Percentiles rank a stretch among this genome's conserved stretches.
Evolutionary conservation across 2,888 invertebrate genomes (phyloP).

Genomic region (Syrista parreyssii): DNA sequence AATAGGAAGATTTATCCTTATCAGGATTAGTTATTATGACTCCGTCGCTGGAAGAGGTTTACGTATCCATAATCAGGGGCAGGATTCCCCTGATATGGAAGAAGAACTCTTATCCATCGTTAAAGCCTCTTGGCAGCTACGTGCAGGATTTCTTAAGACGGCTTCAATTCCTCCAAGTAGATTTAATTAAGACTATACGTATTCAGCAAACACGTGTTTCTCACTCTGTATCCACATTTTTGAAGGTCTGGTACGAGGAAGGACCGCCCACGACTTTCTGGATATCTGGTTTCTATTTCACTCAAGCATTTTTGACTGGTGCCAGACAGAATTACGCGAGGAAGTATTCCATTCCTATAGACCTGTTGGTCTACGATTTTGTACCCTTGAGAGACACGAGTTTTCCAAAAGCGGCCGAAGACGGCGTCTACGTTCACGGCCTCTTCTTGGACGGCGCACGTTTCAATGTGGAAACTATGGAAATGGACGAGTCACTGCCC

Average conservation of each 20-base stretch:
- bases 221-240: conserved; percentile 16
- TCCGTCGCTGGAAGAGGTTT: conserved; percentile 85
- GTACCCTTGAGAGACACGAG: conserved; percentile 73
- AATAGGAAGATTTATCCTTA: conserved; percentile 16
- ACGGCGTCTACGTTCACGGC: conserved; percentile 83
- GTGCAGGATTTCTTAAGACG: conserved; percentile 85
- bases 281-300: conserved; percentile 95
- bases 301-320: conserved; percentile 95
- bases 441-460: conserved; percentile 91
- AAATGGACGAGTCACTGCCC: conserved; percentile 83
- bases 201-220: conserved; percentile 5
- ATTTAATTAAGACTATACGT: conserved; percentile 10
- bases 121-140: conserved; percentile 91
- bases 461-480: conserved; percentile 78
- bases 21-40: conserved; percentile 89
- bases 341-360: conserved; percentile 92
- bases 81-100: conserved; percentile 89
- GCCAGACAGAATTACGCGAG: conserved; percentile 94
- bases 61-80: conserved; percentile 84
- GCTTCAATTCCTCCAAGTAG: conserved; percentile 86
- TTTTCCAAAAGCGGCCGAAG: conserved; percentile 71
- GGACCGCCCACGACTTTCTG: conserved; percentile 89
- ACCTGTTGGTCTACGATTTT: conserved; percentile 86
- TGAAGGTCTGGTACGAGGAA: conserved; percentile 82
- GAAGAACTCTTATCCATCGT: conserved; percentile 88